Evolutionary conservation across 2,113 vertebrate genomes (phyloP).

Genomic region (Macquaria ambigua): DNA sequence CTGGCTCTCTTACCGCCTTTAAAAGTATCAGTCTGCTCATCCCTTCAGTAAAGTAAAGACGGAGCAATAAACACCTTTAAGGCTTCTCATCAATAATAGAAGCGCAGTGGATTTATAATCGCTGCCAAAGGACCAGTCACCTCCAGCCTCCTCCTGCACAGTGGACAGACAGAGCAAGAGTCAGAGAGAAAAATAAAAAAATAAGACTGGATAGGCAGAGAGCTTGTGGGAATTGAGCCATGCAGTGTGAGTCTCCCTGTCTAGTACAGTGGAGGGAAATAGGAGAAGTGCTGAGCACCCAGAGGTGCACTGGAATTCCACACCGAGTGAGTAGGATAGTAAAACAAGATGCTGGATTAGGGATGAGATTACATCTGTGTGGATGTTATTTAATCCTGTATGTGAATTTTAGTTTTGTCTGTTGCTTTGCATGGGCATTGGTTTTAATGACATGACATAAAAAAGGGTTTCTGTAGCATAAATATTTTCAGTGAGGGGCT

Average conservation of each 20-base stretch:
- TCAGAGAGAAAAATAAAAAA: not conserved
- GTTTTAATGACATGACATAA: not conserved
- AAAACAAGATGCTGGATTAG: constrained; percentile 20
- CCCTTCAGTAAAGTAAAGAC: constrained; percentile 63
- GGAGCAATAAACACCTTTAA: constrained; percentile 70
- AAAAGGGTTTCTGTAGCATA: not conserved
- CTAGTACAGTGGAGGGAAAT: constrained; percentile 52
- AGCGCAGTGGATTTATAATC: constrained; percentile 64
- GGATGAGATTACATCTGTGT: constrained; percentile 39
- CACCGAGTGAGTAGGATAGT: constrained; percentile 8
- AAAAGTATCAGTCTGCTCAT: constrained; percentile 63
- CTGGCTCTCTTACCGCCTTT: constrained; percentile 54
- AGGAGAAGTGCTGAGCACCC: constrained; percentile 57
- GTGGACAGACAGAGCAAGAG: constrained; percentile 48
- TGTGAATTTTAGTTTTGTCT: not conserved
- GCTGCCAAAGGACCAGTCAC: constrained; percentile 65
- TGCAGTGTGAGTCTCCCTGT: constrained; percentile 51
- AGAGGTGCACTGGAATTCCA: constrained; percentile 69
- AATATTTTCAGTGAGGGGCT: not conserved
- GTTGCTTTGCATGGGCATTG: not conserved
- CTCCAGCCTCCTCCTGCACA: constrained; percentile 58
- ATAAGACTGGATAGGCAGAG: constrained; percentile 24
- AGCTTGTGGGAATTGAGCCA: constrained; percentile 68
- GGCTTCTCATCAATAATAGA: constrained; percentile 77
- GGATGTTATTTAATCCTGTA: constrained; percentile 30